These are phyloP conservation scores for Dioctria rufipes DNA, from an alignment of 2,888 invertebrate species.

Conservation along the genomic window DNA sequence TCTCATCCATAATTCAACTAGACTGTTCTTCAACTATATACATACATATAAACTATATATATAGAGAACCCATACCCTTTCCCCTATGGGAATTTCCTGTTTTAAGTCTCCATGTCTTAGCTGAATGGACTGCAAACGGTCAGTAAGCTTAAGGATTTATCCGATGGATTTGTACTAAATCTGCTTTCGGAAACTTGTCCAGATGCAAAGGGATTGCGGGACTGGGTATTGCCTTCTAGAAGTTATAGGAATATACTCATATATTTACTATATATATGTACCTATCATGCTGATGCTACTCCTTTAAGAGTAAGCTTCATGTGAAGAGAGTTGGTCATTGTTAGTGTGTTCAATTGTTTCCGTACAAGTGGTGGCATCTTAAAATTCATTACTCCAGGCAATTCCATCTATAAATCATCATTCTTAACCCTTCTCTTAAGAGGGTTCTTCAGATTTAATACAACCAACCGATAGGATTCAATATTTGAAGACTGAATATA, in stretches of 20 bases:
- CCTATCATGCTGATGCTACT: neutral
- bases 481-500: neutral
- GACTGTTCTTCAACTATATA: slow-evolving; percentile 43
- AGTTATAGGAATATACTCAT: slow-evolving; percentile 46
- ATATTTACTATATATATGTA: no score
- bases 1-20: slow-evolving; percentile 59
- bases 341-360: slow-evolving; percentile 50
- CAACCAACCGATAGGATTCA: slow-evolving; percentile 10
- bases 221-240: slow-evolving; percentile 38
- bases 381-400: slow-evolving; percentile 47
- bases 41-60: slow-evolving; percentile 21
- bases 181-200: slow-evolving; percentile 60
- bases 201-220: slow-evolving; percentile 54
- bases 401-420: slow-evolving; percentile 44
- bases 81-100: slow-evolving; percentile 58
- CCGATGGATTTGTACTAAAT: slow-evolving; percentile 61
- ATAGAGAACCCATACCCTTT: slow-evolving; percentile 41
- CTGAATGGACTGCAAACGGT: slow-evolving; percentile 61
- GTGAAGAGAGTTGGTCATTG: slow-evolving; percentile 40
- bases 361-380: slow-evolving; percentile 47
- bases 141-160: slow-evolving; percentile 62
- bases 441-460: slow-evolving; percentile 21
- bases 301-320: slow-evolving; percentile 17
- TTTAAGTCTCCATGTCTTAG: slow-evolving; percentile 65
- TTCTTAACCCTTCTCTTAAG: slow-evolving; percentile 38